A percentile compares a stretch with the other conserved stretches of the same genome.
Conservation (phyloP, 92 coral and sea anemone species). For the Actinostola sp. region DNA sequence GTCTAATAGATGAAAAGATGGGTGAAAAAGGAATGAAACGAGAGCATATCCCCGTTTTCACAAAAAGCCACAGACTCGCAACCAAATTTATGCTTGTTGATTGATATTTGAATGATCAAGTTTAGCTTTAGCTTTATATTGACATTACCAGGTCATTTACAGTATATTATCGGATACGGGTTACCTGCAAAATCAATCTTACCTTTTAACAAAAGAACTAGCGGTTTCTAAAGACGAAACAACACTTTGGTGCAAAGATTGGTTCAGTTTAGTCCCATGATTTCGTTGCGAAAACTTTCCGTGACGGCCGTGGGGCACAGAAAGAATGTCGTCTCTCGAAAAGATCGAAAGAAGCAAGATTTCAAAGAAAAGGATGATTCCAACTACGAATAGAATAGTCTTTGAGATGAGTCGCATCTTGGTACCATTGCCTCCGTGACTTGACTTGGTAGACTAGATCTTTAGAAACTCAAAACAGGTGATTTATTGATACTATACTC, state of each 20-base stretch:
- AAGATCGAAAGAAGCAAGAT: constrained; percentile 45
- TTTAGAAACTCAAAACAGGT: constrained; percentile 4
- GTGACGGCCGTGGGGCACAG: no score
- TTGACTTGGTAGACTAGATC: not conserved
- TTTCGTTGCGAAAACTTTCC: not conserved
- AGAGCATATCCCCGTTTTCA: no score
- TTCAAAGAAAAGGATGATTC: constrained; percentile 54
- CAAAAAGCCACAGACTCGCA: no score
- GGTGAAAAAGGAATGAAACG: no score
- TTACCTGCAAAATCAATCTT: no score
- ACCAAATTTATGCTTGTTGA: not conserved
- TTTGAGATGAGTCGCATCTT: constrained; percentile 52
- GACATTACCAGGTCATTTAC: no score
- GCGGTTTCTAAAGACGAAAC: not conserved
- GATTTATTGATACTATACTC: constrained; percentile 22
- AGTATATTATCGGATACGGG: no score
- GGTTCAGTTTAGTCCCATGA: not conserved
- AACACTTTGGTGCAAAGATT: not conserved
- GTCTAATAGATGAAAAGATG: no score
- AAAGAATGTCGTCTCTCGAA: constrained; percentile 9
- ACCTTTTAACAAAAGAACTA: constrained; percentile 2
- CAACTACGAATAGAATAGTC: constrained; percentile 36
- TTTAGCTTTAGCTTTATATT: no score
- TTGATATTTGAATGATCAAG: not conserved
- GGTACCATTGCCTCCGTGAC: constrained; percentile 4